Conservation (phyloP, 2,888 invertebrate genomes). For the Athalia cordata region DNA sequence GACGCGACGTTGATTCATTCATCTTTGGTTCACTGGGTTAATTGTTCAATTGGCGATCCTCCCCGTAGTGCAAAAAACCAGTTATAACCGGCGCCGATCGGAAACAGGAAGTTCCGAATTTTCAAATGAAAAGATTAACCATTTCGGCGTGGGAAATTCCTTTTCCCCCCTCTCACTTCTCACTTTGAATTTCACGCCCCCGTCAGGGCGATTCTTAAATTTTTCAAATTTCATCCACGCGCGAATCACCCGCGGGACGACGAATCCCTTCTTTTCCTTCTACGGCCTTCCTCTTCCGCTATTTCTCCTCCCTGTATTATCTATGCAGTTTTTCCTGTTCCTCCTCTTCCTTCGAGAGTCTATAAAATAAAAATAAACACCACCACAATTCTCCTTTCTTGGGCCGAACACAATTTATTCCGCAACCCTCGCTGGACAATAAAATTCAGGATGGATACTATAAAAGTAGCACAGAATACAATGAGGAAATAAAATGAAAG, state of each 20-base stretch:
- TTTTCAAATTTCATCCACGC: constrained; percentile 37
- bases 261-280: background rate
- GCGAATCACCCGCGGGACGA: constrained; percentile 18
- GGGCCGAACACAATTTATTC: too few relatives aligned
- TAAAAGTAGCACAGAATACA: too few relatives aligned
- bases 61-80: constrained; percentile 22
- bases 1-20: constrained; percentile 25
- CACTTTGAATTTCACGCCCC: background rate
- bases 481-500: background rate
- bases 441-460: too few relatives aligned
- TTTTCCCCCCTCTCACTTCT: background rate
- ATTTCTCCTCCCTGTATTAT: background rate
- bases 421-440: too few relatives aligned
- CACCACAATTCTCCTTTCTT: too few relatives aligned
- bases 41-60: constrained; percentile 35
- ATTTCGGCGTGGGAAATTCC: background rate
- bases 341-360: background rate
- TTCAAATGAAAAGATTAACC: constrained; percentile 5
- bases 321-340: background rate
- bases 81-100: constrained; percentile 7
- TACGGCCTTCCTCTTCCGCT: background rate
- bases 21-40: constrained; percentile 43
- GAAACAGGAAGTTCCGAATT: constrained; percentile 23
- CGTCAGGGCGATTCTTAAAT: constrained; percentile 16
- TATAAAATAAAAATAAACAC: background rate